These are phyloP conservation scores for Drosophila subpulchrella DNA, from an alignment of 1,140 invertebrate genomes.

Conservation along the genomic window DNA sequence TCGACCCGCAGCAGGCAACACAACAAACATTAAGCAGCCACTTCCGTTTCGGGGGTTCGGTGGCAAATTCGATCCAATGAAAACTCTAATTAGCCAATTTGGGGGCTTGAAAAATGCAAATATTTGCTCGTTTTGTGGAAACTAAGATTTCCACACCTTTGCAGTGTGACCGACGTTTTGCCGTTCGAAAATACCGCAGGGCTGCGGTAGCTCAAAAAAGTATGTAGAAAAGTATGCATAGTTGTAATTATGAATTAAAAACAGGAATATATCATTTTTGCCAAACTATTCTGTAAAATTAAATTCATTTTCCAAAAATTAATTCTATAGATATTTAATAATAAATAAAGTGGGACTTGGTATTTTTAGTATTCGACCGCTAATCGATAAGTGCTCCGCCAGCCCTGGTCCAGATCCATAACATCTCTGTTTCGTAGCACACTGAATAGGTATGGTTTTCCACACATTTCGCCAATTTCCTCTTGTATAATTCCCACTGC, in stretches of 20 bases:
- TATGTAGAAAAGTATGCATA: neutral
- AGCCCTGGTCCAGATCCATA: conserved; percentile 11
- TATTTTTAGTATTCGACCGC: neutral
- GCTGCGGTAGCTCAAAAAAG: neutral
- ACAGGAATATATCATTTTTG: too few species aligned
- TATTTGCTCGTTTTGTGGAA: conserved; percentile 55
- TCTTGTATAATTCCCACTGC: conserved; percentile 37
- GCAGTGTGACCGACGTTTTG: conserved; percentile 12
- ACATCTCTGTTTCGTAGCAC: conserved; percentile 58
- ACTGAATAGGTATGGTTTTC: conserved; percentile 62
- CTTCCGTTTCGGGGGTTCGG: conserved; percentile 20
- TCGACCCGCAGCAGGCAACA: conserved; percentile 24
- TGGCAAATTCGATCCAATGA: conserved; percentile 19
- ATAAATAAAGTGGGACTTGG: neutral
- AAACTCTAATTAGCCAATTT: conserved; percentile 38
- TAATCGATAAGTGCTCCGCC: neutral
- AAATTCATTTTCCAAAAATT: too few species aligned
- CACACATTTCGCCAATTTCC: conserved; percentile 37
- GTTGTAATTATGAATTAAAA: too few species aligned
- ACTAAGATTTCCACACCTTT: conserved; percentile 59
- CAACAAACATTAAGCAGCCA: conserved; percentile 42
- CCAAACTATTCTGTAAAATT: too few species aligned
- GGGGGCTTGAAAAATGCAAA: conserved; percentile 43
- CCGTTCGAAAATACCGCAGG: neutral
- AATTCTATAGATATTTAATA: too few species aligned